These are phyloP conservation scores for Marasmarcha lunaedactyla DNA, from an alignment of 2,888 invertebrate genomes.

Conservation along the genomic window DNA sequence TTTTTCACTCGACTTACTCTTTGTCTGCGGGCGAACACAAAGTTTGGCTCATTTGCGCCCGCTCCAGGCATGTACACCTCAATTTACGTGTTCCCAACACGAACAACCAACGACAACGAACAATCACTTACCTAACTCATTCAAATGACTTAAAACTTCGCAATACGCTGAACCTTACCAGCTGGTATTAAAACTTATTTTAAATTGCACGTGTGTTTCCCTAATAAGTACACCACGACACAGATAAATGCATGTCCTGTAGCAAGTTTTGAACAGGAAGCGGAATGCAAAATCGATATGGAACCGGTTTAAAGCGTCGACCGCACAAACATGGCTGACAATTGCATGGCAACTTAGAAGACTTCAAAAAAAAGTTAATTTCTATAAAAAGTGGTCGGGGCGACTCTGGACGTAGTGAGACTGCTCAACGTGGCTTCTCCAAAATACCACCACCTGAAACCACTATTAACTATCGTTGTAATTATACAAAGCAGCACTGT, in stretches of 20 bases:
- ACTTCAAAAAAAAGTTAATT: too few relatives aligned
- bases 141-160: not conserved
- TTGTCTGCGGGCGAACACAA: not conserved
- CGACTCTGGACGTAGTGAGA: too few relatives aligned
- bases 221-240: not conserved
- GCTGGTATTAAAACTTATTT: not conserved
- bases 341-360: too few relatives aligned
- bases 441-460: too few relatives aligned
- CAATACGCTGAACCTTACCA: not conserved
- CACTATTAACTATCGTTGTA: too few relatives aligned
- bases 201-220: not conserved
- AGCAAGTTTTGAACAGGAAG: not conserved
- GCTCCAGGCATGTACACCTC: not conserved
- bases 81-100: not conserved
- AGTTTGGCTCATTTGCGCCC: not conserved
- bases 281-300: constrained; percentile 1
- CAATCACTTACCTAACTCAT: not conserved
- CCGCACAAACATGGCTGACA: not conserved
- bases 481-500: too few relatives aligned
- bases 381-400: too few relatives aligned
- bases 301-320: not conserved
- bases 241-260: not conserved
- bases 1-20: not conserved
- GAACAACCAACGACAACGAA: not conserved
- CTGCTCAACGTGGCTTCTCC: too few relatives aligned